These are phyloP conservation scores for Dolichotis patagonum DNA, from an alignment of 2,113 vertebrate genomes.

Conservation along the genomic window DNA sequence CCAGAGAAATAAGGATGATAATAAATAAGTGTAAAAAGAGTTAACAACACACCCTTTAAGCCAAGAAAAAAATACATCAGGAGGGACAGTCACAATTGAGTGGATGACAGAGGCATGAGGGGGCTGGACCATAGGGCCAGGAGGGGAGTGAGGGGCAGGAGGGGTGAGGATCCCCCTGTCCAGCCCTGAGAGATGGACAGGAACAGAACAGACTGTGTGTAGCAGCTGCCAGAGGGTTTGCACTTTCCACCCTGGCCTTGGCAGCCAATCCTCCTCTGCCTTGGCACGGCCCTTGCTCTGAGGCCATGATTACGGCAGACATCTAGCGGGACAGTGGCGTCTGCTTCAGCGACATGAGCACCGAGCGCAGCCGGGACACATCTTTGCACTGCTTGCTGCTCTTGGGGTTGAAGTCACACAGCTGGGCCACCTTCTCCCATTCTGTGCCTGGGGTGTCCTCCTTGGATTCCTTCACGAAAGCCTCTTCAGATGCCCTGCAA, in stretches of 20 bases:
- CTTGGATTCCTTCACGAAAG: slow-evolving; percentile 94
- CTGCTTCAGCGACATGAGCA: slow-evolving; percentile 99
- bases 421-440: slow-evolving; percentile 98
- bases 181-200: slow-evolving; percentile 49
- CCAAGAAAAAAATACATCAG: slow-evolving; percentile 86
- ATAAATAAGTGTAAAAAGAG: slow-evolving; percentile 91
- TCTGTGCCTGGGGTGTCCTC: slow-evolving; percentile 93
- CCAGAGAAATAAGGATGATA: slow-evolving; percentile 86
- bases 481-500: slow-evolving; percentile 96
- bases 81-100: slow-evolving; percentile 76
- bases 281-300: slow-evolving; percentile 47
- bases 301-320: slow-evolving; percentile 64
- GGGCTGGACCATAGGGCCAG: slow-evolving; percentile 52
- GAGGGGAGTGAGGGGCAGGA: not conserved
- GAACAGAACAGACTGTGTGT: slow-evolving; percentile 22
- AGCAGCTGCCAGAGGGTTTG: slow-evolving; percentile 54
- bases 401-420: slow-evolving; percentile 99
- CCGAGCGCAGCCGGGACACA: slow-evolving; percentile 97
- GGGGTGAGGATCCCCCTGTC: slow-evolving; percentile 19
- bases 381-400: slow-evolving; percentile 99
- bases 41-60: slow-evolving; percentile 89
- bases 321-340: slow-evolving; percentile 94
- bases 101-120: slow-evolving; percentile 58
- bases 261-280: slow-evolving; percentile 56
- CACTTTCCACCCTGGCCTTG: not conserved